phyloP scores from a whole-genome alignment of 2,888 invertebrate species.

The Eupeodes luniger region DNA sequence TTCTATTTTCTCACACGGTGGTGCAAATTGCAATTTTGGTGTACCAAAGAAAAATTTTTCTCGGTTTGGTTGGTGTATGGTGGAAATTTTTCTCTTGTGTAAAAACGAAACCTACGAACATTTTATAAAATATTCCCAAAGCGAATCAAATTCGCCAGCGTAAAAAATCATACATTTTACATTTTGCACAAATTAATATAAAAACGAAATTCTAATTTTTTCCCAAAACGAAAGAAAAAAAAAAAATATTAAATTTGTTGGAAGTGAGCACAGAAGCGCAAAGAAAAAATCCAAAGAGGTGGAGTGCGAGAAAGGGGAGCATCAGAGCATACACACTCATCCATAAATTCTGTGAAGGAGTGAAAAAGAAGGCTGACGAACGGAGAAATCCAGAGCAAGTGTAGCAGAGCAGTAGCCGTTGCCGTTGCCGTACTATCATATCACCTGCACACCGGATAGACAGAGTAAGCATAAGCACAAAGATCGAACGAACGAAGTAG shows the following conservation, averaged over 20 bases:
- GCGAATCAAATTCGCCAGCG: conserved; percentile 40
- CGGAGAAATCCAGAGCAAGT: conserved; percentile 51
- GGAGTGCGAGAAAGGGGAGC: conserved; percentile 70
- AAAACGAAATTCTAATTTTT: conserved; percentile 59
- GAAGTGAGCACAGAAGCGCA: conserved; percentile 66
- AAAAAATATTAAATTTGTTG: conserved; percentile 72
- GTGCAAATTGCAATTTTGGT: conserved; percentile 84
- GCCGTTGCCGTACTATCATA: conserved; percentile 4
- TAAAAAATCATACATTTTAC: conserved; percentile 53
- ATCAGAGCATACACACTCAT: conserved; percentile 69
- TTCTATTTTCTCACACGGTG: conserved; percentile 79
- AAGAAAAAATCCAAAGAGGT: conserved; percentile 65
- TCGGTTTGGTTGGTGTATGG: conserved; percentile 73
- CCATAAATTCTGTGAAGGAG: conserved; percentile 33
- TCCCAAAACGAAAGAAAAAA: conserved; percentile 53
- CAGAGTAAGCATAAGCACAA: conserved; percentile 76
- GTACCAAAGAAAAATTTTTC: conserved; percentile 81
- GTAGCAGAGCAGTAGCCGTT: conserved; percentile 17
- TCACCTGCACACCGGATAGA: conserved; percentile 69
- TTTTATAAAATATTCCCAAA: conserved; percentile 54
- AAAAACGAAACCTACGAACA: conserved; percentile 77
- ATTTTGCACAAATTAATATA: conserved; percentile 60
- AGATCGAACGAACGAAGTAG: conserved; percentile 77
- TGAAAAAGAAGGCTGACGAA: conserved; percentile 41
- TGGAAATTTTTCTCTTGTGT: conserved; percentile 70